Evolutionary conservation across 2,888 invertebrate species (phyloP), one percentile per base, ranked within the genome.

Genomic region (Sarcophaga subvicina): DNA sequence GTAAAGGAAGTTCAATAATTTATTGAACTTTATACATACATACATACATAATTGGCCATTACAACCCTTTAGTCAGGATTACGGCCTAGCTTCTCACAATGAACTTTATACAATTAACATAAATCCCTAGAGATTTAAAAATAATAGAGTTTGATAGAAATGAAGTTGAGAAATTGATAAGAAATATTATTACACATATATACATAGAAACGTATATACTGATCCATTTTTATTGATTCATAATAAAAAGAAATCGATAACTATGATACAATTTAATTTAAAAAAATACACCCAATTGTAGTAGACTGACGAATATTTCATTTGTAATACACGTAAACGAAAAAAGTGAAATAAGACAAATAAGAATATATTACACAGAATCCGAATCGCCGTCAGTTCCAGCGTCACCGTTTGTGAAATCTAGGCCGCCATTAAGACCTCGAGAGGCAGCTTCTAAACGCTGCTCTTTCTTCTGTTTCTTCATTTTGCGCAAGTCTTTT

Each of bases 401-500:
- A 20, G 67, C 47, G n/a, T 69, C 47, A 14, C 25, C 70, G 47
- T 78, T 83, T 49, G 82, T 80, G 88, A 91, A 91, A 8, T 83
- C 89, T 62, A 91, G 87, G 11, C 89, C 89, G 4, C 89, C 90
- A 83, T 91, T 91, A 6, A 92, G 73, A 62, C 92, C 92, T 25
- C 88, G 89, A 0, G 92, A 92, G 8, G 90, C 89, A 4, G 88
- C 87, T 70, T 90, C 90, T 86, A 92, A 83, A n/a, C 92, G 90
- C 69, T 91, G 88, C 71, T 89, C 88, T 80, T 92, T 92, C 80
- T 90, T 91, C 49, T 90, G 81, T 78, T 91, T 92, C 73, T 91
- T 92, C 14, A 89, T 82, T 80, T 90, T 91, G 11, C 88, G 89
- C 20, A 88, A 77, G 76, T 89, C 89, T 45, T 86, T 80, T 1